Evolutionary conservation across 2,113 vertebrate species (phyloP).

Genomic region (Anolis carolinensis): DNA sequence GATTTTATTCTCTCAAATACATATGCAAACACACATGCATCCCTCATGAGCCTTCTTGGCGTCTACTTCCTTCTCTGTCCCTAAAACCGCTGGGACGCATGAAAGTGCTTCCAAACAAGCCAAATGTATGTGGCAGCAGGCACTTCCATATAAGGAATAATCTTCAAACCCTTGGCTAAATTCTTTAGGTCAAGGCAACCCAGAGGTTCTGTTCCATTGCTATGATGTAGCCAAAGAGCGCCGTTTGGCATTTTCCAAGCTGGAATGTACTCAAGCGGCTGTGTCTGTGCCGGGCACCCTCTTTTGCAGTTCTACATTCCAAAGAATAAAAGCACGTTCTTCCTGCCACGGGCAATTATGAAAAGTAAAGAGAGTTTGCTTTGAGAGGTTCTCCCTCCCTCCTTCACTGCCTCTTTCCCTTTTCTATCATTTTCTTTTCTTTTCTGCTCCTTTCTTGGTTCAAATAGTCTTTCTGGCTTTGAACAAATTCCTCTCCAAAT

Average conservation of each 20-base stretch:
- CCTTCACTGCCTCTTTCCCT: background rate
- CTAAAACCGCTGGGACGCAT: constrained; percentile 38
- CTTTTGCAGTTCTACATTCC: background rate
- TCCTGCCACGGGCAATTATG: background rate
- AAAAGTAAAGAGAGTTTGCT: constrained; percentile 22
- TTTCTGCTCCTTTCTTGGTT: background rate
- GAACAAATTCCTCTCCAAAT: background rate
- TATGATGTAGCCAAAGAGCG: constrained; percentile 43
- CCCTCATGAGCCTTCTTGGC: constrained; percentile 38
- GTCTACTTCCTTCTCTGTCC: background rate
- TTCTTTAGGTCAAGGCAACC: constrained; percentile 71
- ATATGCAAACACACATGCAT: too few species aligned
- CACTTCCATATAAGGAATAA: constrained; percentile 70
- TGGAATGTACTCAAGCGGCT: constrained; percentile 33
- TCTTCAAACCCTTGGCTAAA: constrained; percentile 64
- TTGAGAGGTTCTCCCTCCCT: background rate
- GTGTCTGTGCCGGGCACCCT: background rate
- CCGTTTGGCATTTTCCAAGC: constrained; percentile 48
- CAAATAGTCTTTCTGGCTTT: accelerated
- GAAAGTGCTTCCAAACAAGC: constrained; percentile 51
- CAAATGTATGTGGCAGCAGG: constrained; percentile 52
- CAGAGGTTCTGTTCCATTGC: constrained; percentile 56
- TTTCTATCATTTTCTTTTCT: background rate
- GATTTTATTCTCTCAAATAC: constrained; percentile 40
- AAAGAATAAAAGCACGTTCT: constrained; percentile 29